Conservation (phyloP, 2,888 invertebrate genomes). For the Lissonota sp. region DNA sequence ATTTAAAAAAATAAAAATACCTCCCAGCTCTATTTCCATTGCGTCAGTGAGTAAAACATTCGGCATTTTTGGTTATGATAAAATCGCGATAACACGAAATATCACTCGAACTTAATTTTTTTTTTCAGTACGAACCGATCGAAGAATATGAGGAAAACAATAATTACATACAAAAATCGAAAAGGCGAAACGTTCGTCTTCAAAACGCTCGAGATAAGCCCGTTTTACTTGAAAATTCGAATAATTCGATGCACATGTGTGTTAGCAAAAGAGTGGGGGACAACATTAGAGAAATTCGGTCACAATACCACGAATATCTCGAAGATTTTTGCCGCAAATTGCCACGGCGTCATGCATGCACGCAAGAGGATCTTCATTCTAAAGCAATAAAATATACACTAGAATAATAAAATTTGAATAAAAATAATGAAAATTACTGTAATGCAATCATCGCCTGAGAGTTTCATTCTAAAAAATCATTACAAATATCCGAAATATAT, state of each 20-base stretch:
- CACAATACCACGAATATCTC: conserved; percentile 69
- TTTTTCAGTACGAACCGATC: not conserved
- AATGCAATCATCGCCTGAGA: not conserved
- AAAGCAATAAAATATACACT: conserved; percentile 1
- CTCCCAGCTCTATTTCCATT: conserved; percentile 72
- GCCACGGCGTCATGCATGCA: conserved; percentile 60
- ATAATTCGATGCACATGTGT: not conserved
- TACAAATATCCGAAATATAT: not conserved
- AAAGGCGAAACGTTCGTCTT: not conserved
- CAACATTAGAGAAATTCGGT: conserved; percentile 42
- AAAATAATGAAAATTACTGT: not conserved
- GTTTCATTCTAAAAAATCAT: not conserved
- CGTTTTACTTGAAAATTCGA: not conserved
- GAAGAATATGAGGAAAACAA: not conserved
- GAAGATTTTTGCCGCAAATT: conserved; percentile 70
- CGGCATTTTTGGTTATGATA: conserved; percentile 73
- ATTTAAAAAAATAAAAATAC: conserved; percentile 58
- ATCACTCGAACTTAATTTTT: not conserved
- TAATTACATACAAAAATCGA: not conserved
- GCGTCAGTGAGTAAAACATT: conserved; percentile 76
- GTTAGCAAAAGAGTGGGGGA: not conserved
- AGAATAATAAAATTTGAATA: not conserved
- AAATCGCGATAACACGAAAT: not conserved
- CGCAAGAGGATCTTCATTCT: conserved; percentile 64
- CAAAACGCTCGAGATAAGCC: not conserved